phyloP scores from a whole-genome alignment of 1,140 invertebrate species.

The Mylabris phalerata region DNA sequence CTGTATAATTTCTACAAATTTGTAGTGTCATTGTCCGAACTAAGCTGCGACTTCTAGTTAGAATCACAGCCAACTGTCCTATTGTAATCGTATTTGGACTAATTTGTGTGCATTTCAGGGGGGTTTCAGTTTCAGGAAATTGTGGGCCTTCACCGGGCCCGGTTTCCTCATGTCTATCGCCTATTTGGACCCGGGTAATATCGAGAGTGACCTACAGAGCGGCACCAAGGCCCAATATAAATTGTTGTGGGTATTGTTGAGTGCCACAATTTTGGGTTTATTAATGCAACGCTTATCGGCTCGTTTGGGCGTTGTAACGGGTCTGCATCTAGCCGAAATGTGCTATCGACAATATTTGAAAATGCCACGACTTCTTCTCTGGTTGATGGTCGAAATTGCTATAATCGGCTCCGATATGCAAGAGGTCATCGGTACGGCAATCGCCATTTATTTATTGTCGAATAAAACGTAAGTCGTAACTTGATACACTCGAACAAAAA shows the following conservation, averaged over 20 bases:
- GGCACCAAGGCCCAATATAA: conserved; percentile 73
- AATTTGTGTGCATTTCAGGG: conserved; percentile 38
- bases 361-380: conserved; percentile 72
- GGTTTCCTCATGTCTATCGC: conserved; percentile 93
- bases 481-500: neutral
- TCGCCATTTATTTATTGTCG: conserved; percentile 81
- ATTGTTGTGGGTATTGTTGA: conserved; percentile 83
- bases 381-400: conserved; percentile 93
- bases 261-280: conserved; percentile 78
- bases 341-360: conserved; percentile 75
- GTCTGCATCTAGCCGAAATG: conserved; percentile 77
- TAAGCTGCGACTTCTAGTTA: too few species aligned
- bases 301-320: conserved; percentile 57
- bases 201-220: conserved; percentile 86
- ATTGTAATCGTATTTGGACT: neutral
- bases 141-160: conserved; percentile 92
- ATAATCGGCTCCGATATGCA: conserved; percentile 95
- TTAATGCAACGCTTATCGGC: conserved; percentile 83
- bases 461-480: conserved; percentile 58
- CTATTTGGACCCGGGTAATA: conserved; percentile 90
- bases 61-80: too few species aligned
- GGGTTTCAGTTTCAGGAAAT: conserved; percentile 76
- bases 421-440: conserved; percentile 87
- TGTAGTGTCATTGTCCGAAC: too few species aligned
- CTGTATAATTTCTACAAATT: too few species aligned